A percentile compares a stretch with the other conserved stretches of the same genome.
These are phyloP conservation scores for Drosophila eugracilis DNA, from an alignment of 1,140 invertebrate species.

Conservation along the genomic window DNA sequence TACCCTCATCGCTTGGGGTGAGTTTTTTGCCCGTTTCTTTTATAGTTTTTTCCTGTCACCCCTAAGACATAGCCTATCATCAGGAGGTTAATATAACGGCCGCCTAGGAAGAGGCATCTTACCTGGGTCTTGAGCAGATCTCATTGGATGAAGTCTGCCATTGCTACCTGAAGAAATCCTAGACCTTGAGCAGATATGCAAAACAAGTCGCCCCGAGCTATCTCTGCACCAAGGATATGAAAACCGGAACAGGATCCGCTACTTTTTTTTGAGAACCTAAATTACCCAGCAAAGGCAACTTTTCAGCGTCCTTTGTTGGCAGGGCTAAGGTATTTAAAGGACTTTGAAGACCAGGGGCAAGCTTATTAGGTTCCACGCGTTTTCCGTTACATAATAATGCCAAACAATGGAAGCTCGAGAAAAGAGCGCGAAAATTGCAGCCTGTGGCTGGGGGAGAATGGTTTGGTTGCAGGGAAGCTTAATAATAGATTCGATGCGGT, in stretches of 20 bases:
- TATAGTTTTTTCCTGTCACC: slow-evolving; percentile 32
- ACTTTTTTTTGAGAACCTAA: slow-evolving; percentile 6
- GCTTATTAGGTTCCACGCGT: slow-evolving; percentile 8
- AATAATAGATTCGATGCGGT: slow-evolving; percentile 11
- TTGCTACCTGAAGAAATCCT: slow-evolving; percentile 49
- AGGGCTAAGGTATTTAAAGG: too few species aligned
- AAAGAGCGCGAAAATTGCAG: slow-evolving; percentile 64
- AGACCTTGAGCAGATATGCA: slow-evolving; percentile 20
- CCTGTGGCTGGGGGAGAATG: slow-evolving; percentile 15
- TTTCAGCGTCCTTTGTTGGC: slow-evolving; percentile 37
- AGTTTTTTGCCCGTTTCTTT: slow-evolving; percentile 32
- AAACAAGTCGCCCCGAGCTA: slow-evolving; percentile 34
- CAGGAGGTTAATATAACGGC: slow-evolving; percentile 51
- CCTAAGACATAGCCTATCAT: slow-evolving; percentile 57
- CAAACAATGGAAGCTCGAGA: slow-evolving; percentile 32
- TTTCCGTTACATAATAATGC: slow-evolving; percentile 40
- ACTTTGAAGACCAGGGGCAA: slow-evolving; percentile 42
- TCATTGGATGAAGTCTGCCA: slow-evolving; percentile 63
- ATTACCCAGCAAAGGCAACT: slow-evolving; percentile 22
- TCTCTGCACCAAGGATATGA: slow-evolving; percentile 50
- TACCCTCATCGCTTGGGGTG: slow-evolving; percentile 61
- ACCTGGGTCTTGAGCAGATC: slow-evolving; percentile 49
- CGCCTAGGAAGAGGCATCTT: slow-evolving; percentile 36
- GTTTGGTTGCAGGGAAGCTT: slow-evolving; percentile 3
- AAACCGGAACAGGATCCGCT: slow-evolving; percentile 46